Evolutionary conservation across 2,888 invertebrate genomes (phyloP).

Genomic region (Microdon myrmicae): DNA sequence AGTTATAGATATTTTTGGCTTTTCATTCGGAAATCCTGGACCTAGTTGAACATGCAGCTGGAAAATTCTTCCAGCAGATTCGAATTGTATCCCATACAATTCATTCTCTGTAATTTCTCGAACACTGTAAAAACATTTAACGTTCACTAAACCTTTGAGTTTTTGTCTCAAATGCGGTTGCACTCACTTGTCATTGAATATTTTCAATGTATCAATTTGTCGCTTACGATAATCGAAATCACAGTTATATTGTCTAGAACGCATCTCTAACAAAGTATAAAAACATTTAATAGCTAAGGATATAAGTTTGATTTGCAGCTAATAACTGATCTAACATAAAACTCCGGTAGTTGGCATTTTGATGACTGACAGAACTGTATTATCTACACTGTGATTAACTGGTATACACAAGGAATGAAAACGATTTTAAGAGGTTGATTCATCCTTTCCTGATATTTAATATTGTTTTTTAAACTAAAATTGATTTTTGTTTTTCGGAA

Average conservation of each 20-base stretch:
- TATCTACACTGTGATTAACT: no score
- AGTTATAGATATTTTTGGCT: constrained; percentile 75
- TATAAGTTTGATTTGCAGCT: no score
- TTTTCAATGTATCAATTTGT: constrained; percentile 83
- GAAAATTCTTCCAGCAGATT: constrained; percentile 74
- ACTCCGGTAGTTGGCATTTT: no score
- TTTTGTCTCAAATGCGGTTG: constrained; percentile 5
- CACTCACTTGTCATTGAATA: constrained; percentile 82
- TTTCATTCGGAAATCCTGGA: constrained; percentile 80
- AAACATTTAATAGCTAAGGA: no score
- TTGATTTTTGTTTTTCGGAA: no score
- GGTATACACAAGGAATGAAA: no score
- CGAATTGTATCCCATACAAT: constrained; percentile 79
- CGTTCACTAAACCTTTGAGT: not conserved
- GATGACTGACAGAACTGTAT: no score
- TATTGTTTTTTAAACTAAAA: no score
- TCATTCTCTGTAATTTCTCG: constrained; percentile 76
- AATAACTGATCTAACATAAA: no score
- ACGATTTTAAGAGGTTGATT: no score
- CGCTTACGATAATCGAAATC: constrained; percentile 69
- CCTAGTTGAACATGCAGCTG: constrained; percentile 74
- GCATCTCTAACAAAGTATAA: no score
- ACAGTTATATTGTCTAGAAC: constrained; percentile 45
- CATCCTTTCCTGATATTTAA: no score
- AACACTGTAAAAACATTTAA: constrained; percentile 69